These are phyloP conservation scores for Palythoa caribaeorum DNA, from an alignment of 92 coral and sea anemone genomes.

Conservation along the genomic window DNA sequence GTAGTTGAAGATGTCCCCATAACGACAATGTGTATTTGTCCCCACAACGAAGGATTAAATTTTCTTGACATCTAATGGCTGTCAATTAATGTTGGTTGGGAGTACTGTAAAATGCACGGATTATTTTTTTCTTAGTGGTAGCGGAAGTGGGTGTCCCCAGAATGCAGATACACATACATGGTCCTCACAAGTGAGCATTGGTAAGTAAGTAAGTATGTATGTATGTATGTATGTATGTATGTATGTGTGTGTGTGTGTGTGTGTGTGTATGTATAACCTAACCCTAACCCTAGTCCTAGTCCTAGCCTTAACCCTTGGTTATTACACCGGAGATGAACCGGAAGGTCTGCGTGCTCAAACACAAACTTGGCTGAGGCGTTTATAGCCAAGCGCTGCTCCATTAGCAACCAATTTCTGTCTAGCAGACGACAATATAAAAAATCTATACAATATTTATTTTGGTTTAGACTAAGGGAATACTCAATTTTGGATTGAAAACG, in stretches of 20 bases:
- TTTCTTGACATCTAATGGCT: slow-evolving; percentile 16
- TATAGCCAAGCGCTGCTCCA: no score
- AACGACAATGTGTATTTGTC: slow-evolving; percentile 46
- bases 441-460: no score
- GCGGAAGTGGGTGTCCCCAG: slow-evolving; percentile 56
- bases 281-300: no score
- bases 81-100: slow-evolving; percentile 27
- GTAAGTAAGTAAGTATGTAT: slow-evolving; percentile 45
- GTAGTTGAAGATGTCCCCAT: slow-evolving; percentile 5
- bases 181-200: slow-evolving; percentile 55
- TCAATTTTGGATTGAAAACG: no score
- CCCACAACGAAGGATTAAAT: slow-evolving; percentile 53
- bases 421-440: no score
- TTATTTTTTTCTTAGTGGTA: slow-evolving; percentile 42
- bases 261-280: not conserved
- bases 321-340: no score
- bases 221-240: slow-evolving; percentile 33
- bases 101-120: slow-evolving; percentile 46
- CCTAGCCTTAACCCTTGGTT: no score
- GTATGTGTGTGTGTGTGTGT: slow-evolving; percentile 9
- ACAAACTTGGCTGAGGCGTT: no score
- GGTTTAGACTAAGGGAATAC: no score
- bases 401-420: no score
- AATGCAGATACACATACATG: slow-evolving; percentile 57
- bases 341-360: no score